Percentiles rank a stretch among this genome's conserved stretches.
Conservation (phyloP, 1,140 invertebrate species). For the Atta colombica region DNA sequence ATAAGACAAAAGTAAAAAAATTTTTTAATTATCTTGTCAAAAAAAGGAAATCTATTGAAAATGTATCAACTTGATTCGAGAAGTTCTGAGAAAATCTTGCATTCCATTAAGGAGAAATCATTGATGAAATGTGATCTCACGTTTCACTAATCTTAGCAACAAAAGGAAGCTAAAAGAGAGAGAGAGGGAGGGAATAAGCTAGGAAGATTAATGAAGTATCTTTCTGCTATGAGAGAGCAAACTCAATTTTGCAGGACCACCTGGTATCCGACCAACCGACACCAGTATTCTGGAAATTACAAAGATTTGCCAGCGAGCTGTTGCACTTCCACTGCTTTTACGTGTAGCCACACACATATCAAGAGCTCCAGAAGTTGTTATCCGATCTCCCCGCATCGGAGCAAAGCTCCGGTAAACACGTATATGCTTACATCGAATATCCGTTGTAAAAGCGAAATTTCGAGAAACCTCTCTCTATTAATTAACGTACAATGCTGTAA, state of each 20-base stretch:
- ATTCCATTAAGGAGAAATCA: background rate
- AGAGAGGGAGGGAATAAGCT: background rate
- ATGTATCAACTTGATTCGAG: background rate
- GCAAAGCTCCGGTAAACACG: constrained; percentile 33
- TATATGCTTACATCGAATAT: constrained; percentile 5
- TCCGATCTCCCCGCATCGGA: background rate
- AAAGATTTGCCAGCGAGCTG: constrained; percentile 64
- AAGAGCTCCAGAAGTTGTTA: constrained; percentile 36
- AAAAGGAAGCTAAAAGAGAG: background rate
- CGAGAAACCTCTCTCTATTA: constrained; percentile 7
- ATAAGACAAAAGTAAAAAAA: background rate
- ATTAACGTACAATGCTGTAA: background rate
- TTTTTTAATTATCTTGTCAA: background rate
- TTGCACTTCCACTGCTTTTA: constrained; percentile 61
- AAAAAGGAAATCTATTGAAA: background rate
- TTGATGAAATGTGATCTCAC: background rate
- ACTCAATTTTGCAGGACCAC: constrained; percentile 32
- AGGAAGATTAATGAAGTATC: constrained; percentile 40
- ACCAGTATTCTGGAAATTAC: constrained; percentile 47
- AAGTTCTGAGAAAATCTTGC: background rate
- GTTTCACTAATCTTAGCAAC: background rate
- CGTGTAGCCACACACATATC: constrained; percentile 1
- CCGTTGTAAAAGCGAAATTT: constrained; percentile 6
- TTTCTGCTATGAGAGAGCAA: background rate
- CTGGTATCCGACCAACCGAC: constrained; percentile 15